Evolutionary conservation across 2,797 vertebrate genomes (phyloP), one percentile per base, ranked within the genome.

Genomic region (Trematocara caparti): DNA sequence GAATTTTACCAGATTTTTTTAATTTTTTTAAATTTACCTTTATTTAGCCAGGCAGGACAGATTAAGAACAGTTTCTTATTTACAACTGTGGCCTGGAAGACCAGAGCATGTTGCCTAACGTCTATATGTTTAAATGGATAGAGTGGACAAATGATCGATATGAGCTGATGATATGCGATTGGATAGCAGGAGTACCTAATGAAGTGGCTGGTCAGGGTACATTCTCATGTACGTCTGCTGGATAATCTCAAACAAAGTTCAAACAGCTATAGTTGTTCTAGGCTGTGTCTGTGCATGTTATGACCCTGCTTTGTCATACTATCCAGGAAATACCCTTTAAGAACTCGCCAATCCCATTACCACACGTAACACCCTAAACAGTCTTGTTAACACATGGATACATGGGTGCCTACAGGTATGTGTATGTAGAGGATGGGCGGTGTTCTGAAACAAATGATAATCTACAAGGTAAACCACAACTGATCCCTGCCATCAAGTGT

Each of bases 321-420:
- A 82, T 76, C 78, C 77, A 82, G 59, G 50, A 76, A 90, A 57
- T 81, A 77, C 71, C 76, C 78, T 90, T 88, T 92, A 90, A 94
- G 83, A 89, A 88, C 64, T 81, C 36, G 38, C 19, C 87, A 93
- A 91, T 92, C 90, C 73, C 74, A 93, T 94, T 92, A 93, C 21
- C 64, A 72, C 32, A 57, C 73, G 73, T 78, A 13, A 78, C 57
- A 87, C 76, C 21, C 14, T 45, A 74, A 57, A 78, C 27, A 30
- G 27, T 30, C 27, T 30, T 30, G 27, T 30, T 30, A 30, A 30
- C 71, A 74, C 66, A 73, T 80, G 64, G 36, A n/a, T 49, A 40
- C 45, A 78, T 80, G 27, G 51, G 53, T 53, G 43, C 49, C 59
- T 30, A 76, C 30, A 71, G 71, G 62, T 80, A 36, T 74, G 17